Percentiles rank a stretch among this genome's conserved stretches.
Conservation (phyloP, 2,797 vertebrate species). For the Halcyon badia region DNA sequence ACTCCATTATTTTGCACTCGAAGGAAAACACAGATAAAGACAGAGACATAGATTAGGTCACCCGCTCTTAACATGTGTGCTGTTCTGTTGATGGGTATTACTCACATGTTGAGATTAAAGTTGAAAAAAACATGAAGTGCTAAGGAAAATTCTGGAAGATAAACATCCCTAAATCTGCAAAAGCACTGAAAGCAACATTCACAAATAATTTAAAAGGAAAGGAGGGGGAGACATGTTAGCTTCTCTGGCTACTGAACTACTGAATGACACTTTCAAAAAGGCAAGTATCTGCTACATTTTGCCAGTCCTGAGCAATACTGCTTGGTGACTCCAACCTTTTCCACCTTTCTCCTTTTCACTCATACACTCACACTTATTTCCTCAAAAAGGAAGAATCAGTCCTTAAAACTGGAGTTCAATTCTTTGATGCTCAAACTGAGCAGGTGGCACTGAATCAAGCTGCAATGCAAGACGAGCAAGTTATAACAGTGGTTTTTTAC, state of each 20-base stretch:
- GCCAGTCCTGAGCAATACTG: not conserved
- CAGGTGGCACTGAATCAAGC: not conserved
- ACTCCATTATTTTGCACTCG: conserved; percentile 3
- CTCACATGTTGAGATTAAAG: not conserved
- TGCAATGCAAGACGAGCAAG: not conserved
- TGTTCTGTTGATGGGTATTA: not conserved
- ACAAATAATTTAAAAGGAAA: not conserved
- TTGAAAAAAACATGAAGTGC: not conserved
- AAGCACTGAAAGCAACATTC: not conserved
- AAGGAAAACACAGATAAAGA: conserved; percentile 20
- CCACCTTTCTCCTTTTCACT: not conserved
- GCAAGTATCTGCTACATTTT: not conserved
- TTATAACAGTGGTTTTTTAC: not conserved
- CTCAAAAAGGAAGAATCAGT: not conserved
- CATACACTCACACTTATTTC: not conserved
- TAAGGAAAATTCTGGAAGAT: not conserved
- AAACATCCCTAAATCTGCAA: not conserved
- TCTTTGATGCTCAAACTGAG: not conserved
- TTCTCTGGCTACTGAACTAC: not conserved
- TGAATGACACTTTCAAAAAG: not conserved
- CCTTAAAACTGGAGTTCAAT: not conserved
- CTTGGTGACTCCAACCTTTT: not conserved
- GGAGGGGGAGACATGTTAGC: rapidly evolving
- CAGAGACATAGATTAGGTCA: not conserved
- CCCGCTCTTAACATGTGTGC: not conserved